These are phyloP conservation scores for Vultur gryphus DNA, from an alignment of 2,797 vertebrate genomes.

Conservation along the genomic window DNA sequence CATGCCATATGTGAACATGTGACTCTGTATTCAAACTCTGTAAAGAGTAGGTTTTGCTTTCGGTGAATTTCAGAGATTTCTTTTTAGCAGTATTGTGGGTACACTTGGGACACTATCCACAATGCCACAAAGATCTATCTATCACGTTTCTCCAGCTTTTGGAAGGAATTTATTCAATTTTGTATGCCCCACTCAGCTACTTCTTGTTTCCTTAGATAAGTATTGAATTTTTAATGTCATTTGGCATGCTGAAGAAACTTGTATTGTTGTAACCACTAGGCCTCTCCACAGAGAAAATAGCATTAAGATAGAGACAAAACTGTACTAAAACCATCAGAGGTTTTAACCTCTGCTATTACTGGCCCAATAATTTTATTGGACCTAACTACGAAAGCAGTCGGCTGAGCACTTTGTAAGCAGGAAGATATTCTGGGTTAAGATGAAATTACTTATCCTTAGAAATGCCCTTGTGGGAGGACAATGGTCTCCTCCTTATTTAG, in stretches of 20 bases:
- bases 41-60: neutral
- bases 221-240: neutral
- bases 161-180: neutral
- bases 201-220: neutral
- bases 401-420: neutral
- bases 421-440: neutral
- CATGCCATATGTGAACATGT: neutral
- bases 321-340: neutral
- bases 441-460: neutral
- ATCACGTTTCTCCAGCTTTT: neutral
- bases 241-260: neutral
- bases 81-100: neutral
- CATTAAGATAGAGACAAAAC: neutral
- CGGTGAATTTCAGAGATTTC: neutral
- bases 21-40: neutral
- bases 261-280: neutral
- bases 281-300: neutral
- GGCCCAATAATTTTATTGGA: neutral
- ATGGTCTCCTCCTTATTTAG: neutral
- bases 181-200: neutral
- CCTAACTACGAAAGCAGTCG: neutral
- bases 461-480: neutral
- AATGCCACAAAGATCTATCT: neutral
- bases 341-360: neutral
- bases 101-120: neutral